phyloP scores from a whole-genome alignment of 2,888 invertebrate genomes.

The Mythimna albipuncta region DNA sequence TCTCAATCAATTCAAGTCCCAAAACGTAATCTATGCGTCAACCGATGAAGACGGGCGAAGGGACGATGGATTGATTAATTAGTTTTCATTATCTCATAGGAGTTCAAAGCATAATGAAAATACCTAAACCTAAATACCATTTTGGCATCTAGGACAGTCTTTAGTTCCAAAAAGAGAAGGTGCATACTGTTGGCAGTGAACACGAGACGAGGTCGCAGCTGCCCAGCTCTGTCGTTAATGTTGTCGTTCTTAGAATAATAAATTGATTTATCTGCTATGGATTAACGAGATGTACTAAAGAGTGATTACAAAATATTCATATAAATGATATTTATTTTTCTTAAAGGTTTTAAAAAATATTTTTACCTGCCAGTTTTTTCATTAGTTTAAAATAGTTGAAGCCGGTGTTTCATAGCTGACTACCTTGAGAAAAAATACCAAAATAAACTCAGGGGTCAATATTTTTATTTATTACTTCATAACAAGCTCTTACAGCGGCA shows the following conservation, averaged over 20 bases:
- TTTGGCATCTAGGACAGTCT: not conserved
- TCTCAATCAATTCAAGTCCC: not conserved
- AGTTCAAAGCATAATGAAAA: conserved; percentile 16
- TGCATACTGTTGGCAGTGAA: not conserved
- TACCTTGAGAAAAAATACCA: no score
- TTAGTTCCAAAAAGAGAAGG: not conserved
- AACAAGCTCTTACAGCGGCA: no score
- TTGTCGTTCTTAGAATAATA: not conserved
- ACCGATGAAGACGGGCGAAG: not conserved
- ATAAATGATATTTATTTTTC: no score
- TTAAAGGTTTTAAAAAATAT: no score
- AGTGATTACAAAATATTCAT: not conserved
- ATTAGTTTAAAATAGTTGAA: no score
- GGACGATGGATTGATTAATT: conserved; percentile 10
- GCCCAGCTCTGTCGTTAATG: not conserved
- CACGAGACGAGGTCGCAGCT: not conserved
- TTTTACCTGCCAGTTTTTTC: no score
- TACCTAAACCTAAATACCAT: conserved; percentile 13
- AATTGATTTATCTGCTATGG: not conserved
- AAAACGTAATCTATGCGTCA: not conserved
- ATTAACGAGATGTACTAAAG: not conserved
- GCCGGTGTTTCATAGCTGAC: no score
- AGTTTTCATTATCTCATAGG: not conserved
- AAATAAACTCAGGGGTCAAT: no score
- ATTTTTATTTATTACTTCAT: no score